Evolutionary conservation across 1,140 invertebrate species (phyloP), one percentile per base, ranked within the genome.

Genomic region (Ceratina australensis): DNA sequence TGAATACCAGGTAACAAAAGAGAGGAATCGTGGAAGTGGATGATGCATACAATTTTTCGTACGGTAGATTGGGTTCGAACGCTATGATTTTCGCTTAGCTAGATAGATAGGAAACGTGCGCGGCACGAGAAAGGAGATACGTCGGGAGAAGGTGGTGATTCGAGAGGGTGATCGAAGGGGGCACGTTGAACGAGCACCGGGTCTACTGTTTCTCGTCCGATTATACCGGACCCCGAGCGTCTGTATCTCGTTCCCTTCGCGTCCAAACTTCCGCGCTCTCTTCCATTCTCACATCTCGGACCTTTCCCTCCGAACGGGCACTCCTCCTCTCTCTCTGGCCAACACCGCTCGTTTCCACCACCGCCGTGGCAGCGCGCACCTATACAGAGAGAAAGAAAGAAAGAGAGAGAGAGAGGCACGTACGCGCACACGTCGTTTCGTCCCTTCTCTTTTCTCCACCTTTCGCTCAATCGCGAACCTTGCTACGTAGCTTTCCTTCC

Each of bases 401-500:
- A n/a, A n/a, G n/a, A n/a, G n/a, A n/a, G n/a, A n/a, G n/a, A 50
- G 26, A 33, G 33, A 20, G 33, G 33, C 20, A 26, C 28, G 13
- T 64, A 49, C 63, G 24, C 49, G 22, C 13, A 26, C 65, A 20
- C 49, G 22, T 22, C 15, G 16, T 7, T 24, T 16, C 26, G 10
- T 56, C 13, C 59, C 56, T 49, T 76, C 50, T 63, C 49, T 57
- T 60, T 22, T 80, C 52, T 82, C 42, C 56, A 12, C 72, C 61
- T 73, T 57, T 73, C 63, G 64, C 69, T 78, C 75, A 52, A 59
- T 81, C 75, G 65, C 79, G 60, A 59, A 60, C 69, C 61, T 79
- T 68, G 79, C 61, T 76, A 66, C 60, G 79, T 67, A 81, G 84
- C 87, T 90, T 90, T 89, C 87, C 89, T 90, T 90, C 89, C 89